Conservation (phyloP, 2,113 vertebrate genomes). For the Numida meleagris region DNA sequence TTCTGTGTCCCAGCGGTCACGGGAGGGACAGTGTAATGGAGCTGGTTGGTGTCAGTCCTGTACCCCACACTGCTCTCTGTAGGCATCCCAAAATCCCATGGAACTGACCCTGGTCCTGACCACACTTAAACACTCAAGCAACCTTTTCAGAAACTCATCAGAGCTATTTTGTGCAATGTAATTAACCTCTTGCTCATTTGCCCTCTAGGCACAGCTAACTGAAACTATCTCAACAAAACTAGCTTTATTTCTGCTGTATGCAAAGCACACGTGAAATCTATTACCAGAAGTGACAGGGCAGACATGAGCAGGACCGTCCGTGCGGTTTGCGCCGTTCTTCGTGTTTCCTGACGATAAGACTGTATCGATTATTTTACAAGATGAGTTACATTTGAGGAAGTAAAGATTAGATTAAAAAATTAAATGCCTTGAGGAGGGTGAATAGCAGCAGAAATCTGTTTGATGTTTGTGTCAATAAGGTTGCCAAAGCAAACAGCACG, state of each 20-base stretch:
- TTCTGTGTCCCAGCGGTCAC: neutral
- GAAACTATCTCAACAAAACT: neutral
- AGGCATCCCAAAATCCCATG: neutral
- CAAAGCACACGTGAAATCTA: conserved; percentile 33
- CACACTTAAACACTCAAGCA: neutral
- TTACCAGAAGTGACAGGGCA: neutral
- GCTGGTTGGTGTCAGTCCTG: neutral
- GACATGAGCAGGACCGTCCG: neutral
- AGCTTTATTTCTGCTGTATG: neutral
- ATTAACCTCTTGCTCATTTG: conserved; percentile 1
- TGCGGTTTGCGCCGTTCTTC: neutral
- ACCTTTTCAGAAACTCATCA: neutral
- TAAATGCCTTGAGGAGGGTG: conserved; percentile 29
- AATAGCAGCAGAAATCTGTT: conserved; percentile 18
- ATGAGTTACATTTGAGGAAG: conserved; percentile 13
- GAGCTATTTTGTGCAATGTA: neutral
- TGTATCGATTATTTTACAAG: conserved; percentile 54
- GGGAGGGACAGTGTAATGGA: neutral
- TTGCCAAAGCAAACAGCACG: conserved; percentile 42
- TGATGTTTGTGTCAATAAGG: conserved; percentile 56
- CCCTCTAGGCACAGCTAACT: neutral
- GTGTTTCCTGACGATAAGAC: neutral
- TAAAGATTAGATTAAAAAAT: conserved; percentile 50
- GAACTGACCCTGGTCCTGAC: neutral
- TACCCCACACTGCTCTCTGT: neutral